These are phyloP conservation scores for Parazoanthus swiftii DNA, from an alignment of 92 coral and sea anemone genomes.

Conservation along the genomic window DNA sequence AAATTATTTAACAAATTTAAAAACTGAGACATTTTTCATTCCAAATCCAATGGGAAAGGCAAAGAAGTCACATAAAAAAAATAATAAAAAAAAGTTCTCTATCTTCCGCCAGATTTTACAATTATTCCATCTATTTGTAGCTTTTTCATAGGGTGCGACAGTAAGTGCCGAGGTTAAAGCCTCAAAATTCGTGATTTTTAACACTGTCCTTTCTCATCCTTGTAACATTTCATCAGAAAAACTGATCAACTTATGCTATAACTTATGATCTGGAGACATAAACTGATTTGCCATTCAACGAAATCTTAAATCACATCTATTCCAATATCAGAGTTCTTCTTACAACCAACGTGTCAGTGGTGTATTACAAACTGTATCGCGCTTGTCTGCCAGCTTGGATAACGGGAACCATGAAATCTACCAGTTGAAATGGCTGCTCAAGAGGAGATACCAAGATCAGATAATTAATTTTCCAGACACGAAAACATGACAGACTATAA, in stretches of 20 bases:
- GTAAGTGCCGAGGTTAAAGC: not conserved
- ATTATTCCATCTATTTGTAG: not conserved
- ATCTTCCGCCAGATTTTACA: not conserved
- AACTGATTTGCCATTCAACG: constrained; percentile 6
- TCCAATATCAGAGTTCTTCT: not conserved
- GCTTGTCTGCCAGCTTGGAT: not conserved
- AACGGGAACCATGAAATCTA: not conserved
- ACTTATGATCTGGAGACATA: not conserved
- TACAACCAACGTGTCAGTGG: not conserved
- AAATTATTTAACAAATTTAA: not conserved
- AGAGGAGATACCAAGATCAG: not conserved
- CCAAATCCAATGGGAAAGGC: constrained; percentile 12
- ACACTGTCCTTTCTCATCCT: not conserved
- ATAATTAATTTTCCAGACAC: not conserved
- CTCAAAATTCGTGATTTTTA: not conserved
- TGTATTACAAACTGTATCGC: not conserved
- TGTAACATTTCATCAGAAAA: not conserved
- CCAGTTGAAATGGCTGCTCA: not conserved
- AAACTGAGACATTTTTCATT: not conserved
- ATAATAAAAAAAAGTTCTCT: not conserved
- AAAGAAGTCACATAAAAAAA: not conserved
- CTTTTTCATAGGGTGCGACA: not conserved
- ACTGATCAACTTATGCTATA: not conserved
- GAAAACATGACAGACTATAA: not conserved
- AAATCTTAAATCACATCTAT: constrained; percentile 11